Percentiles rank a stretch among this genome's conserved stretches.
Conservation (phyloP, 1,140 invertebrate species). For the Penaeus indicus region DNA sequence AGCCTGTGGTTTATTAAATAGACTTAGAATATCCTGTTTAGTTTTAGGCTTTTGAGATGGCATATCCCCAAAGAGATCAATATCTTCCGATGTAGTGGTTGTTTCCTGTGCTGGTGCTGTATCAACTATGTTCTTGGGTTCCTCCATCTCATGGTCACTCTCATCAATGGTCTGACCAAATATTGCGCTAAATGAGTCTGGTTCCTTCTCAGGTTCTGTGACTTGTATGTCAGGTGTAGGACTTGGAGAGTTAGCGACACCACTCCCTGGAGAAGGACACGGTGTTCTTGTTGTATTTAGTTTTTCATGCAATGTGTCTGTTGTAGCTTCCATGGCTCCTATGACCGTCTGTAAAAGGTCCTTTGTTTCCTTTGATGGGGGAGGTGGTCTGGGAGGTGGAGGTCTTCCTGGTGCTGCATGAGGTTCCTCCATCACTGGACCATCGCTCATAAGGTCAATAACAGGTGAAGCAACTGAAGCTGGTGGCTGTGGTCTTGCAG, state of each 20-base stretch:
- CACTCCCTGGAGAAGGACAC: conserved; percentile 67
- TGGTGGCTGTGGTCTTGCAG: conserved; percentile 48
- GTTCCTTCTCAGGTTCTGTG: conserved; percentile 68
- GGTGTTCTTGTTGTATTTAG: conserved; percentile 78
- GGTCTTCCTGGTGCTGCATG: conserved; percentile 69
- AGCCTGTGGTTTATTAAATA: conserved; percentile 66
- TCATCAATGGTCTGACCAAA: conserved; percentile 67
- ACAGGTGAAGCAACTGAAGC: conserved; percentile 63
- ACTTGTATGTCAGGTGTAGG: conserved; percentile 81
- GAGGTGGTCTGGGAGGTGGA: conserved; percentile 74
- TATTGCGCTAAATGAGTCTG: conserved; percentile 69
- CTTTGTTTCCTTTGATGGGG: conserved; percentile 82
- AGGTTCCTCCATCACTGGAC: conserved; percentile 15
- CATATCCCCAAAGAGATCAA: conserved; percentile 67
- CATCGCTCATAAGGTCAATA: conserved; percentile 52
- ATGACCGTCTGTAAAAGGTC: conserved; percentile 88
- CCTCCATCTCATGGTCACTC: conserved; percentile 63
- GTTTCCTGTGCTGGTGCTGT: conserved; percentile 29
- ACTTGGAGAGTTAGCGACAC: conserved; percentile 79
- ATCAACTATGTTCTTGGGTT: conserved; percentile 11
- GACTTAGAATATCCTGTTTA: conserved; percentile 67
- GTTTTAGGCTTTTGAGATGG: conserved; percentile 65
- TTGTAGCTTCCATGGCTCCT: conserved; percentile 89
- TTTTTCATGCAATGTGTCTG: conserved; percentile 84
- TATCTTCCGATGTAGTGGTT: conserved; percentile 63